Evolutionary conservation across 2,113 vertebrate species (phyloP).

Genomic region (Indri indri): DNA sequence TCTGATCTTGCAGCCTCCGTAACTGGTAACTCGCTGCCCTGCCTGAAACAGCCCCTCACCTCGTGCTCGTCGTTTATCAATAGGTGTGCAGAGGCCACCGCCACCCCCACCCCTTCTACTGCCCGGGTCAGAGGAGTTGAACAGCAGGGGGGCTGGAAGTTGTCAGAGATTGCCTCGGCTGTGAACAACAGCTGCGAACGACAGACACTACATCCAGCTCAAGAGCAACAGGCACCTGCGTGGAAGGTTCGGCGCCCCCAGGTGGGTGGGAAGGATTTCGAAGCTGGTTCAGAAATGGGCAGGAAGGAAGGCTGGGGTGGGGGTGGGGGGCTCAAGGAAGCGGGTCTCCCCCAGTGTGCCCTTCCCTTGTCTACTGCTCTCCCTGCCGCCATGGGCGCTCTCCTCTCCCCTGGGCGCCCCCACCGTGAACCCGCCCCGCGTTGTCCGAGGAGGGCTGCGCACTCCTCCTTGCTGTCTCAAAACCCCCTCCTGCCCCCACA

Average conservation of each 20-base stretch:
- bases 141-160: not conserved
- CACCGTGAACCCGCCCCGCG: not conserved
- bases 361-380: not conserved
- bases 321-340: not conserved
- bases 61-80: not conserved
- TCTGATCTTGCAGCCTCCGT: not conserved
- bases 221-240: not conserved
- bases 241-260: not conserved
- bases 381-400: too few relatives aligned
- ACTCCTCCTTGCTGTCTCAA: not conserved
- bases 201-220: not conserved
- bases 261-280: not conserved
- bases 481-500: accelerated
- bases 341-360: not conserved
- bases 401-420: not conserved
- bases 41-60: not conserved
- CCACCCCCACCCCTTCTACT: not conserved
- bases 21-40: not conserved
- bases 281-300: not conserved
- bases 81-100: not conserved
- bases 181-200: not conserved
- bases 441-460: not conserved
- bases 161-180: too few relatives aligned
- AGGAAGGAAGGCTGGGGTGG: not conserved
- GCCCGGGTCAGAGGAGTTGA: not conserved